phyloP scores from a whole-genome alignment of 2,888 invertebrate species.

The Cephus pygmeus region DNA sequence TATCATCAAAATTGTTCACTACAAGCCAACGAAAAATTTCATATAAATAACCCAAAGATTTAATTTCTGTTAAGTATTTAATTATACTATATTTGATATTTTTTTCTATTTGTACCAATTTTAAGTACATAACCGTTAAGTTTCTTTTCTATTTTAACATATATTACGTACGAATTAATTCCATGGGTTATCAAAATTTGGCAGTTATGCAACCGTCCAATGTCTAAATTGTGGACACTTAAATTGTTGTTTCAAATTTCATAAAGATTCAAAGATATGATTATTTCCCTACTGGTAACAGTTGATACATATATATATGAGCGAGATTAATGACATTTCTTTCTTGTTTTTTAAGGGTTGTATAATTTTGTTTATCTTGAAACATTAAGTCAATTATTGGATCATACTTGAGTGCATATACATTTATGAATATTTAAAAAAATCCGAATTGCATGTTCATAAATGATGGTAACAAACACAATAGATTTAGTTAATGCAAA shows the following conservation, averaged over 20 bases:
- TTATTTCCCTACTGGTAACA: not conserved
- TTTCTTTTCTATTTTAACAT: not conserved
- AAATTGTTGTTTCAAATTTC: not conserved
- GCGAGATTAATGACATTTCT: not conserved
- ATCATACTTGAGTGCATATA: not conserved
- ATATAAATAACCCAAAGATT: not conserved
- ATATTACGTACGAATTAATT: not conserved
- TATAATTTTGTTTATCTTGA: not conserved
- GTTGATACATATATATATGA: not conserved
- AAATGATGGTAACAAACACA: not conserved
- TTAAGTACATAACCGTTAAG: not conserved
- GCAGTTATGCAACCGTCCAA: conserved; percentile 29
- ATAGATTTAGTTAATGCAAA: not conserved
- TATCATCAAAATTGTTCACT: not conserved
- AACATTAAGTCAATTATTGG: not conserved
- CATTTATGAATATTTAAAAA: not conserved
- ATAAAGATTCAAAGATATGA: not conserved
- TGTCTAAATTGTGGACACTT: conserved; percentile 8
- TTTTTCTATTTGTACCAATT: not conserved
- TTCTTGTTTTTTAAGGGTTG: not conserved
- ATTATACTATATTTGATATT: not conserved
- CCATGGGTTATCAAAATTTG: conserved; percentile 19
- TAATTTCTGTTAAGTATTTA: not conserved
- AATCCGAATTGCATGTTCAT: not conserved
- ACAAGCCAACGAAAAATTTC: not conserved